These are phyloP conservation scores for Neodontobutis hainanensis DNA, from an alignment of 2,113 vertebrate species.

Conservation along the genomic window DNA sequence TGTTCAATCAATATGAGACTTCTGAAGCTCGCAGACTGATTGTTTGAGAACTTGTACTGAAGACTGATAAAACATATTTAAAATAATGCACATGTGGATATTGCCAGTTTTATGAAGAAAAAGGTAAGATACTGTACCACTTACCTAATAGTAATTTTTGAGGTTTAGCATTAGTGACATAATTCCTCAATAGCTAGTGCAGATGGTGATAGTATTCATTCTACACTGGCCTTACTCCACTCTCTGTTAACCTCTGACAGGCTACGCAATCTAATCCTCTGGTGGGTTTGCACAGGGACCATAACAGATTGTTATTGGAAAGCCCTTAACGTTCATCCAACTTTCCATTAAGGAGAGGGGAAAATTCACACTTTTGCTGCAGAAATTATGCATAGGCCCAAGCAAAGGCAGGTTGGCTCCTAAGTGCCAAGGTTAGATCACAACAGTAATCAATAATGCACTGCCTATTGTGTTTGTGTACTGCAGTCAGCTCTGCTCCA, in stretches of 20 bases:
- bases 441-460: constrained; percentile 65
- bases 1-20: too few species aligned
- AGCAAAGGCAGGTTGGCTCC: not conserved
- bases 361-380: constrained; percentile 4
- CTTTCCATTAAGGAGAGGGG: constrained; percentile 23
- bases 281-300: constrained; percentile 11
- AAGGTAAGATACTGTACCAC: too few species aligned
- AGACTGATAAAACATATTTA: too few species aligned
- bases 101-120: too few species aligned
- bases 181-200: too few species aligned
- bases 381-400: constrained; percentile 46
- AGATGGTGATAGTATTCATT: too few species aligned
- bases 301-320: constrained; percentile 29
- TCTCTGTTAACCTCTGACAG: constrained; percentile 34
- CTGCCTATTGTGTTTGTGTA: constrained; percentile 52
- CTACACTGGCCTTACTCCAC: too few species aligned
- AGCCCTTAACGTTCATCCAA: constrained; percentile 22
- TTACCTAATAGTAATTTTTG: too few species aligned
- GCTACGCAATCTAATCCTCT: constrained; percentile 12
- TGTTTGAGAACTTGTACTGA: too few species aligned
- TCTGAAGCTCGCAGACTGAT: too few species aligned
- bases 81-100: too few species aligned
- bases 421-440: constrained; percentile 52
- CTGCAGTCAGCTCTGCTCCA: constrained; percentile 38
- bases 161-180: too few species aligned